Percentiles rank a stretch among this genome's conserved stretches.
Conservation (phyloP, 2,888 invertebrate species). For the Ctenicera cuprea region DNA sequence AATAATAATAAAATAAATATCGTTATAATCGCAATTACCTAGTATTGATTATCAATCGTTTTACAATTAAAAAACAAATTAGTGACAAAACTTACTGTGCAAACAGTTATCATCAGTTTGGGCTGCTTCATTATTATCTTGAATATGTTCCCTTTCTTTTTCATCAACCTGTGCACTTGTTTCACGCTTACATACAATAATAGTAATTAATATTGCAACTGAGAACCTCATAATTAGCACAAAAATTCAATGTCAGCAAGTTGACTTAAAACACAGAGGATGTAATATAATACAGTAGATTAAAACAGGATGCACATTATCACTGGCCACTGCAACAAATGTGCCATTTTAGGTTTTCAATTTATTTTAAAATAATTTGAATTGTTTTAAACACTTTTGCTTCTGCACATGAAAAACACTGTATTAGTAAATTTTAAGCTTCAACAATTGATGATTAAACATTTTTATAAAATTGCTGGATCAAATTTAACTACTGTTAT, state of each 20-base stretch:
- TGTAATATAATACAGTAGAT: constrained; percentile 54
- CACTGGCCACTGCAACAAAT: constrained; percentile 41
- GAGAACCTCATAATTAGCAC: constrained; percentile 33
- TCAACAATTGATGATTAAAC: constrained; percentile 35
- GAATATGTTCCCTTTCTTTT: not conserved
- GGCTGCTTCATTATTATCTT: not conserved
- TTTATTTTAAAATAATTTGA: not conserved
- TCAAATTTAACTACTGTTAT: not conserved
- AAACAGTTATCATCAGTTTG: no score
- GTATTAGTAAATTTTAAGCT: constrained; percentile 12
- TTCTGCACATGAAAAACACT: no score
- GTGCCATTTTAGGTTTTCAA: constrained; percentile 2
- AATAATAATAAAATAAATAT: no score
- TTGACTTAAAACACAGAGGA: constrained; percentile 43
- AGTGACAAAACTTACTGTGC: no score
- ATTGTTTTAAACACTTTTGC: no score
- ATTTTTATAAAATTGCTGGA: constrained; percentile 24
- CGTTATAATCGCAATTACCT: no score
- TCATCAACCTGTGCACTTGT: not conserved
- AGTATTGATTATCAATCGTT: no score
- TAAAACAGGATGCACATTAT: constrained; percentile 57
- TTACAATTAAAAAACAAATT: no score
- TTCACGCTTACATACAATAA: constrained; percentile 28
- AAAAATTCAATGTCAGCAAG: constrained; percentile 37
- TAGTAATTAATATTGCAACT: constrained; percentile 13